Evolutionary conservation across 1,140 invertebrate species (phyloP), one percentile per base, ranked within the genome.

Genomic region (Papilio glaucus): DNA sequence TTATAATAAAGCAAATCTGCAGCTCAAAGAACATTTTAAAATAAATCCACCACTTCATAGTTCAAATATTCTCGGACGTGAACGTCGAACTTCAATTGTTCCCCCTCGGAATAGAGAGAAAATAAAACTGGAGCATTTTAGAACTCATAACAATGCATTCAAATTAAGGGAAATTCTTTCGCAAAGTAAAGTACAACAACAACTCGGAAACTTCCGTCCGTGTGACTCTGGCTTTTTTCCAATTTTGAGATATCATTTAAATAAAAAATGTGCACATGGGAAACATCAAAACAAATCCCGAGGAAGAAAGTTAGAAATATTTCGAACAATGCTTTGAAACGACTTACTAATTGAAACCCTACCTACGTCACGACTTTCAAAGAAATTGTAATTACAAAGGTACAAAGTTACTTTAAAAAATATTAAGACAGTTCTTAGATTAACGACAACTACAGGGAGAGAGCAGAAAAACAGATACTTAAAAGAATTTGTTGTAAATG

Each of bases 141-240:
- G 33, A 63, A 63, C 37, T 63, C 61, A 63, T 63, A 63, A 63
- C 61, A 63, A 63, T 63, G 61, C 61, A 63, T 63, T 61, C 29
- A 63, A 38, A 38, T 63, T 63, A 63, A 63, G 61, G 37, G 61
- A 63, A 39, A 63, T 63, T 63, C 33, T 63, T 39, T 61, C 13
- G 26, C 60, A 61, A 61, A 63, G 61, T 8, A 63, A 63, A 63
- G 61, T 63, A 63, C 61, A 38, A 61, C 60, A 29, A 62, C 61
- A 63, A 63, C 29, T 63, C 33, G 13, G 21, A 63, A 63, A 38
- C 37, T 63, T 63, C 37, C 33, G 61, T 38, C 33, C 18, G n/a
- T 39, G 15, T 39, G 61, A 62, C 15, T 63, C 39, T 63, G 61
- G 61, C 61, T 21, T 63, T 38, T 63, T 38, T 63, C 33, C 61